Conservation (phyloP, 1,140 invertebrate genomes). For the Eubasilissa regina region DNA sequence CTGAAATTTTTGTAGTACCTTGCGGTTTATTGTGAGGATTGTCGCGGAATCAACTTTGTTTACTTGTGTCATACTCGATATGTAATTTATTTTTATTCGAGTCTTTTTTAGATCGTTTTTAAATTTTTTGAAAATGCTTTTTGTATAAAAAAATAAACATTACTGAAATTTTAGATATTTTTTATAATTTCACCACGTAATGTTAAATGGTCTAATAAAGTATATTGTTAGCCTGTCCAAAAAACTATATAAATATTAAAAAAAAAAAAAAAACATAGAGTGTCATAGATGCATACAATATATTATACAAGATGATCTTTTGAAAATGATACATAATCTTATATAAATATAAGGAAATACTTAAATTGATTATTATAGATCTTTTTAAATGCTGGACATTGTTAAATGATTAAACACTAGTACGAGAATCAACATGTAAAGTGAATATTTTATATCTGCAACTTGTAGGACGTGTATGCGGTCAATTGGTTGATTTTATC, state of each 20-base stretch:
- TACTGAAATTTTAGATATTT: background rate
- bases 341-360: slow-evolving; percentile 32
- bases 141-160: too few relatives aligned
- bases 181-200: background rate
- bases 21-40: too few relatives aligned
- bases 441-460: too few relatives aligned
- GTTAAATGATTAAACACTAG: too few relatives aligned
- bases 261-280: slow-evolving; percentile 12
- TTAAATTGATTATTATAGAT: background rate
- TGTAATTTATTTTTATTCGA: too few relatives aligned
- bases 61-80: too few relatives aligned
- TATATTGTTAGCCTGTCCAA: slow-evolving; percentile 28
- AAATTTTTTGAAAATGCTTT: too few relatives aligned
- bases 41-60: too few relatives aligned
- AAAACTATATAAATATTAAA: slow-evolving; percentile 21
- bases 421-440: too few relatives aligned
- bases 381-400: slow-evolving; percentile 3
- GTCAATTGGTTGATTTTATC: background rate
- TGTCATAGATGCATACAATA: slow-evolving; percentile 15
- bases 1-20: too few relatives aligned
- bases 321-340: slow-evolving; percentile 14
- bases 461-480: too few relatives aligned
- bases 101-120: too few relatives aligned
- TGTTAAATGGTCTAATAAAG: slow-evolving; percentile 25
- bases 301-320: slow-evolving; percentile 7